Evolutionary conservation across 92 coral and sea anemone species (phyloP).

Genomic region (Micromussa lordhowensis): DNA sequence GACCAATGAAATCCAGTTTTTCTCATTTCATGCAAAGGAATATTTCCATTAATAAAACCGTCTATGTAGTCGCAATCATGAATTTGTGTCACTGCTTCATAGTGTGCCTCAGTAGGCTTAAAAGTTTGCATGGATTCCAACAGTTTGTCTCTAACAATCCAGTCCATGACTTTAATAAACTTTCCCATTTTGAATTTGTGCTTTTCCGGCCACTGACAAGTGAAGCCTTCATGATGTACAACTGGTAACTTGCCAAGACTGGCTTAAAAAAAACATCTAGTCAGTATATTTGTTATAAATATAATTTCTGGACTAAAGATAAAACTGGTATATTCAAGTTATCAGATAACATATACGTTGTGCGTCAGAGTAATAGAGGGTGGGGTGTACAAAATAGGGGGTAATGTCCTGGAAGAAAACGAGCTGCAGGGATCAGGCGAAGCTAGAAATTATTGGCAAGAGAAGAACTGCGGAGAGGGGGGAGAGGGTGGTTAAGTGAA

Average conservation of each 20-base stretch:
- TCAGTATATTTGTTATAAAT: neutral
- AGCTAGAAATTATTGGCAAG: neutral
- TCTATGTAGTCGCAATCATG: slow-evolving; percentile 57
- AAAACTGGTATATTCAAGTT: too few species aligned
- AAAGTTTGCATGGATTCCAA: slow-evolving; percentile 42
- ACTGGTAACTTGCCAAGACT: slow-evolving; percentile 63
- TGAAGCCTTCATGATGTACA: slow-evolving; percentile 70
- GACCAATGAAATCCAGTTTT: slow-evolving; percentile 79
- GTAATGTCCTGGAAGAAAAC: too few species aligned
- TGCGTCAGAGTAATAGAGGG: too few species aligned
- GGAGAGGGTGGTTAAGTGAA: neutral
- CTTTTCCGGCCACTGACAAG: slow-evolving; percentile 69
- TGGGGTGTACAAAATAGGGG: neutral
- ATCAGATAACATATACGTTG: too few species aligned
- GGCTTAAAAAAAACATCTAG: slow-evolving; percentile 24
- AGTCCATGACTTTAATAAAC: slow-evolving; percentile 72
- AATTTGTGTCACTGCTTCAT: slow-evolving; percentile 53
- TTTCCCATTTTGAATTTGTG: slow-evolving; percentile 81
- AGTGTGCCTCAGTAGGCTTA: slow-evolving; percentile 59
- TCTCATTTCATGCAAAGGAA: slow-evolving; percentile 50
- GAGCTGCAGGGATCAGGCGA: neutral
- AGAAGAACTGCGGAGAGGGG: neutral
- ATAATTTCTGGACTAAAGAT: neutral
- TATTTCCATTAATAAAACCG: slow-evolving; percentile 50
- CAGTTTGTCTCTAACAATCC: slow-evolving; percentile 65